Percentiles rank a stretch among this genome's conserved stretches.
Evolutionary conservation across 35 echinoderm and acorn worm genomes (phyloP).

Genomic region (Heliocidaris tuberculata): DNA sequence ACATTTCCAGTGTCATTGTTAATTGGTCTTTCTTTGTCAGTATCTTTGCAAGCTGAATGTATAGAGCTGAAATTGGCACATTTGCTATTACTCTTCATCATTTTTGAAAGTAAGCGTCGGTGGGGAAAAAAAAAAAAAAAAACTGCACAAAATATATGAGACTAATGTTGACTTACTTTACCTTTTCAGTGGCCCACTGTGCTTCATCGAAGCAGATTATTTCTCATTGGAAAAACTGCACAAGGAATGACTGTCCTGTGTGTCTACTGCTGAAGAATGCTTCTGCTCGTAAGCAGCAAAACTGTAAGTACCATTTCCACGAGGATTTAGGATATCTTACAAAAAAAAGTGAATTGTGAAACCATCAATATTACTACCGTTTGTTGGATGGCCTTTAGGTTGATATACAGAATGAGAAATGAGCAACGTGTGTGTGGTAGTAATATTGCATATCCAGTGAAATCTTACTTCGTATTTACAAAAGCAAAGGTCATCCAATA

Average conservation of each 20-base stretch:
- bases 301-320: slow-evolving; percentile 53
- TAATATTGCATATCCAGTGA: too few relatives aligned
- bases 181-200: slow-evolving; percentile 90
- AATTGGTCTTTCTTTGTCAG: too few relatives aligned
- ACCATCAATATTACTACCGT: too few relatives aligned
- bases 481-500: too few relatives aligned
- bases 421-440: too few relatives aligned
- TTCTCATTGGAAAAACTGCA: slow-evolving; percentile 99
- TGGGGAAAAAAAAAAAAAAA: too few relatives aligned
- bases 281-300: slow-evolving; percentile 77
- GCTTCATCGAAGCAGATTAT: slow-evolving; percentile 97
- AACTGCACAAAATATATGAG: background rate
- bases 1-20: too few relatives aligned
- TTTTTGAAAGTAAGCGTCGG: background rate
- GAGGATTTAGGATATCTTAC: background rate
- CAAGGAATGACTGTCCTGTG: slow-evolving; percentile 95
- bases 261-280: slow-evolving; percentile 99
- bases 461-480: too few relatives aligned
- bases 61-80: background rate
- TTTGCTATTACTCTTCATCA: background rate
- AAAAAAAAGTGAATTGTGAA: background rate
- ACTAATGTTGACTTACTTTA: slow-evolving; percentile 22
- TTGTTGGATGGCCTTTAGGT: too few relatives aligned
- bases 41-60: too few relatives aligned
- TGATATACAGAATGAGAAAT: too few relatives aligned